Base-by-base conservation (phyloP, 2,113 vertebrate genomes). In the Numenius arquata region DNA sequence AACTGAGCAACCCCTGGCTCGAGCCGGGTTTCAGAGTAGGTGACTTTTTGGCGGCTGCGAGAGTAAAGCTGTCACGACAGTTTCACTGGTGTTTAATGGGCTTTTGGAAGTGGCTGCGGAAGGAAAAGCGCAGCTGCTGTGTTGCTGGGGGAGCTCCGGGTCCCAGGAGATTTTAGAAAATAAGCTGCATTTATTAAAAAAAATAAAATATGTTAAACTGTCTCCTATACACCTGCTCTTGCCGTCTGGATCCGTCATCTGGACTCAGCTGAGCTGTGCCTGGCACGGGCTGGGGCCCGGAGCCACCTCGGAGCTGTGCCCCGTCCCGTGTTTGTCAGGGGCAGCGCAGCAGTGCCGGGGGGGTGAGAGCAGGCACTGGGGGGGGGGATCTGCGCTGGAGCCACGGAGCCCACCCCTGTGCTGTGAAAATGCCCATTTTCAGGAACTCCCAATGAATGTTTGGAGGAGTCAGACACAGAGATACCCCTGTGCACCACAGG, bases 401-500 rank as follows among this genome's bases (percentile, higher is more conserved):
- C n/a, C 45, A 8, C 2, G 0, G 47, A 48, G 32, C 23, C 58
- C 9, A 0, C 30, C 32, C 43, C 73, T 47, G 11, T 43, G 4
- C 45, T 7, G 38, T 4, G 50, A 52, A 30, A 79, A 41, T 0
- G 2, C 9, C 27, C 3, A 0, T 36, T 61, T 8, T 8, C 61
- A 74, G 67, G 43, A 63, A 30, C 29, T 43, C 16, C 36, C 30
- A n/a, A 9, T 3, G 26, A 47, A 5, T 16, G 2, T 25, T 38
- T 70, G 50, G 45, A 73, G 19, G 43, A 23, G 30, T 4, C 40
- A 27, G 41, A 11, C 40, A 36, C 2, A 19, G 20, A 47, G 25
- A 6, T 5, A 1, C 36, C 45, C 22, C 2, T 0, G 0, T 10
- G 43, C 23, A 4, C 11, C 12, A 4, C 8, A 4, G n/a, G 29